Percentiles rank a stretch among this genome's conserved stretches.
phyloP scores from a whole-genome alignment of 2,113 vertebrate species.

The Taurulus bubalis region DNA sequence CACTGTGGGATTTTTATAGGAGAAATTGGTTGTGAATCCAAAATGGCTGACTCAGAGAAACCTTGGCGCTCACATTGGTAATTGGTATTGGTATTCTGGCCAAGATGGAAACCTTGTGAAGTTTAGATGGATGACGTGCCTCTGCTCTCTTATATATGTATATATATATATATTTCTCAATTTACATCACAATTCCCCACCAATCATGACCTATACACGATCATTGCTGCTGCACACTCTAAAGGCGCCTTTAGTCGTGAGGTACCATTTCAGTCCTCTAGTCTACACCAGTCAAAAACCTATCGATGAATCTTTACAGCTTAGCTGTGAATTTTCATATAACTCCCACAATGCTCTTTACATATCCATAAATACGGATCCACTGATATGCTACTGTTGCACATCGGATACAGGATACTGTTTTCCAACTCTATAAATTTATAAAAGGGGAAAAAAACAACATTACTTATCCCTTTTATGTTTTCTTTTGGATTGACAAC shows the following conservation, averaged over 20 bases:
- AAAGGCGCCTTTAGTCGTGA: background rate
- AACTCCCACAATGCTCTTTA: slow-evolving; percentile 18
- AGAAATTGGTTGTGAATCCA: background rate
- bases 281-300: slow-evolving; percentile 18
- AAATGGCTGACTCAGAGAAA: background rate
- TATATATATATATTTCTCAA: no score
- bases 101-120: background rate
- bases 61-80: background rate
- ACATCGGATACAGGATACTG: background rate
- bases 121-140: background rate
- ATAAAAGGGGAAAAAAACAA: background rate
- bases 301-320: slow-evolving; percentile 28
- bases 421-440: background rate
- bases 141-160: slow-evolving; percentile 2
- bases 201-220: background rate
- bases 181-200: background rate
- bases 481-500: slow-evolving; percentile 13
- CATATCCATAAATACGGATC: slow-evolving; percentile 37
- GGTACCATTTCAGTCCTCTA: background rate
- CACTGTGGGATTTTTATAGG: background rate
- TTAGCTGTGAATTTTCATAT: slow-evolving; percentile 29
- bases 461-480: slow-evolving; percentile 26
- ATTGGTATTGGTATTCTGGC: background rate
- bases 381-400: background rate
- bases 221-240: background rate